A percentile compares a stretch with the other conserved stretches of the same genome.
phyloP scores from a whole-genome alignment of 92 coral and sea anemone genomes.

The Siderastrea radians region DNA sequence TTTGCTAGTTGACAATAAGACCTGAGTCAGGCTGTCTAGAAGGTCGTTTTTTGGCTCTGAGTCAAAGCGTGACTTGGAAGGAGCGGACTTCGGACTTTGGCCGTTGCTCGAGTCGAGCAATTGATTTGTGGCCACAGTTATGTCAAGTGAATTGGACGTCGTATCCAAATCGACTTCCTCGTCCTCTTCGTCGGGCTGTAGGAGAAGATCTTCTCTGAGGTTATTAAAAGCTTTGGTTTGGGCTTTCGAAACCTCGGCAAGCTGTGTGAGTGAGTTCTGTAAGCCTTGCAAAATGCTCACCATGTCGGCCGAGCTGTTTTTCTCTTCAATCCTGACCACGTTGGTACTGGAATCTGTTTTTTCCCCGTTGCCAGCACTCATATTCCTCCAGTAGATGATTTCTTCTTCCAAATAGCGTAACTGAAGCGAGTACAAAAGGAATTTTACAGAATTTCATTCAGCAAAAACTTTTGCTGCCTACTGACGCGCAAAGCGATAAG shows the following conservation, averaged over 20 bases:
- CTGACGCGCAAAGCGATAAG: conserved; percentile 32
- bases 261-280: conserved; percentile 29
- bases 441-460: not conserved
- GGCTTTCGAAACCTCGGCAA: conserved; percentile 30
- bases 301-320: conserved; percentile 29
- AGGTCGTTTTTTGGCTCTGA: conserved; percentile 31
- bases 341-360: conserved; percentile 5
- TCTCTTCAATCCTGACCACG: not conserved
- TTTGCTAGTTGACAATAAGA: conserved; percentile 36
- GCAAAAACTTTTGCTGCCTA: not conserved
- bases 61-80: conserved; percentile 10
- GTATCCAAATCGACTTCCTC: not conserved
- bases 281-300: conserved; percentile 32
- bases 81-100: conserved; percentile 19
- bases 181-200: not conserved
- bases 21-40: conserved; percentile 74
- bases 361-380: not conserved
- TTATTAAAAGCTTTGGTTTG: conserved; percentile 42
- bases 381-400: not conserved
- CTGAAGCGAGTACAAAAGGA: not conserved
- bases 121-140: conserved; percentile 38
- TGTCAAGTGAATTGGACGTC: conserved; percentile 25
- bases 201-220: conserved; percentile 19
- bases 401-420: not conserved
- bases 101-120: conserved; percentile 76